Evolutionary conservation across 2,113 vertebrate species (phyloP).

Genomic region (Silurus asotus): DNA sequence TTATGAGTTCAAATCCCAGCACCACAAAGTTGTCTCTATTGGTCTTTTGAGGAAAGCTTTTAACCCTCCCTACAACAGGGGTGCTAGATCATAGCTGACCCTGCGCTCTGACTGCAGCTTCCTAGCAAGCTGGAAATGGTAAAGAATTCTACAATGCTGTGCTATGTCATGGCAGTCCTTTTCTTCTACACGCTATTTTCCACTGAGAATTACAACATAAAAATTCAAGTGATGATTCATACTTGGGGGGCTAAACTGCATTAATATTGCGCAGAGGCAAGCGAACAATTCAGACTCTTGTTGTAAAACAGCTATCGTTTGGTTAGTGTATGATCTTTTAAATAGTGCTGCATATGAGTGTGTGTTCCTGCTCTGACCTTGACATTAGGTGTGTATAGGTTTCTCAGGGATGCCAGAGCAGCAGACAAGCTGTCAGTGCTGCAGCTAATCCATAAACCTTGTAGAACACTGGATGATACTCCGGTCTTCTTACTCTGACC

Average conservation of each 20-base stretch:
- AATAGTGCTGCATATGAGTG: slow-evolving; percentile 10
- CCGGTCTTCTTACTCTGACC: slow-evolving; percentile 54
- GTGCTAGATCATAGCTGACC: neutral
- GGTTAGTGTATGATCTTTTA: neutral
- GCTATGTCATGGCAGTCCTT: neutral
- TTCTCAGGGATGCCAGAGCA: slow-evolving; percentile 50
- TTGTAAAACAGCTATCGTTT: neutral
- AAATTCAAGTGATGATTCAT: neutral
- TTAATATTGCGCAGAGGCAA: neutral
- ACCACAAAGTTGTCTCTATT: neutral
- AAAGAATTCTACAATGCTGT: neutral
- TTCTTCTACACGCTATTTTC: neutral
- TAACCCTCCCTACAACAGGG: neutral
- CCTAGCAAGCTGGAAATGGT: neutral
- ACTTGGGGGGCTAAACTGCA: neutral
- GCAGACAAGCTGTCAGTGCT: slow-evolving; percentile 52
- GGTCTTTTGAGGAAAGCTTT: neutral
- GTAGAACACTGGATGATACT: slow-evolving; percentile 52
- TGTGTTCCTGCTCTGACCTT: slow-evolving; percentile 42
- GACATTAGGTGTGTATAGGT: slow-evolving; percentile 54
- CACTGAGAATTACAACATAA: neutral
- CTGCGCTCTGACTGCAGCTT: neutral
- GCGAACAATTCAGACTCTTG: neutral
- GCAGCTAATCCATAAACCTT: slow-evolving; percentile 49
- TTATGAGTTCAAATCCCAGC: neutral